Evolutionary conservation across 2,797 vertebrate species (phyloP), one percentile per base, ranked within the genome.

Genomic region (Dermochelys coriacea): DNA sequence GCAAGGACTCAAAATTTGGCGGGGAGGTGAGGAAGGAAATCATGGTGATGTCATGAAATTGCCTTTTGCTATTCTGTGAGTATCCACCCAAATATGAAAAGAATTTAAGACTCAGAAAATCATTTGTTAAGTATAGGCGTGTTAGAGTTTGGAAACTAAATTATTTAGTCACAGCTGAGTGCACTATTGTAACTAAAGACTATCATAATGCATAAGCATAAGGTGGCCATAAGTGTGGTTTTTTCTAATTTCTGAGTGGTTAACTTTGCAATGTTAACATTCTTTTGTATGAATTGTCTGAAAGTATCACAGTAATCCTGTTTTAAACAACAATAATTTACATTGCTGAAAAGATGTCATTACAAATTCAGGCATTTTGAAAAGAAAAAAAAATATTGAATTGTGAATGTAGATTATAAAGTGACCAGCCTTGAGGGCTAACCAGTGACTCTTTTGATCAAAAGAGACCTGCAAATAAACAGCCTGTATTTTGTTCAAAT

Each of bases 391-490:
- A 16, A 29, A 59, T 1, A 52, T 86, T 91, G 92, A 80, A 88
- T 81, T 85, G 45, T 89, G 82, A 88, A 93, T 80, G 6, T 78
- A 71, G 93, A 12, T 27, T 54, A 34, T 74, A 91, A 55, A 16
- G 68, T 45, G 83, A 61, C 3, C 19, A 89, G 5, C 2, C 0
- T 88, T 87, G 80, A 61, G 87, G 64, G 16, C 3, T 75, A 95
- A 96, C 93, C 0, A 47, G 25, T 91, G 29, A 1, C 5, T 85
- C 34, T 91, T 91, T 93, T 84, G 41, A 78, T 85, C 11, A 5
- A 79, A 80, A 89, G 94, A 95, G 31, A 41, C 14, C 82, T 86
- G 82, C 51, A 84, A 94, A 88, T 51, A 82, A 91, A 87, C 23
- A 91, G 16, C 15, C 14, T 51, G 2, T 84, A 80, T 64, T 82